These are phyloP conservation scores for Leucosticte australis DNA, from an alignment of 2,113 vertebrate species.

Conservation along the genomic window DNA sequence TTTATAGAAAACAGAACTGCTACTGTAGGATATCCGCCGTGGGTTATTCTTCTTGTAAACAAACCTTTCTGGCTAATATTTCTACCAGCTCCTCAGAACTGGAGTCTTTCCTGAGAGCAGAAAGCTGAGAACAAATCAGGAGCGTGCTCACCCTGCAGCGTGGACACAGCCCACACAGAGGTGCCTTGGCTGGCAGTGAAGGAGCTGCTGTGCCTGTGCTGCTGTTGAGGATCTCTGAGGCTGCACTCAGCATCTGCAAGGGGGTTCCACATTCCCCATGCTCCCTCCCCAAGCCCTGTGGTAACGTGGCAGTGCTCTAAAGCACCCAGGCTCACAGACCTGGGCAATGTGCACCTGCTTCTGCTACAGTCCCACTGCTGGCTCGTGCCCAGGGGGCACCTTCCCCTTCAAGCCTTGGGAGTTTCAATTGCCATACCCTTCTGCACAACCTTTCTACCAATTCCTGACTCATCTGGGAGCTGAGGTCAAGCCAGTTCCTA, in stretches of 20 bases:
- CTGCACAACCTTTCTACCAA: not conserved
- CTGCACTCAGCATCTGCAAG: not conserved
- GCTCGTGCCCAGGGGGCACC: fast-evolving
- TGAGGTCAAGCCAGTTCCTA: not conserved
- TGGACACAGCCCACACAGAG: not conserved
- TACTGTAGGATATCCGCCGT: not conserved
- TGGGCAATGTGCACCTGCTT: not conserved
- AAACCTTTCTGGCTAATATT: not conserved
- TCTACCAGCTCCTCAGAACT: not conserved
- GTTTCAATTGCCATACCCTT: not conserved
- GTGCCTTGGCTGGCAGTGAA: not conserved
- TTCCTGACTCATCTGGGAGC: not conserved
- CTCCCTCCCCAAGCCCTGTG: not conserved
- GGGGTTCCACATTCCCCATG: not conserved
- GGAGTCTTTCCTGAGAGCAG: not conserved
- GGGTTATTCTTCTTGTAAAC: conserved; percentile 14
- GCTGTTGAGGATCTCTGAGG: not conserved
- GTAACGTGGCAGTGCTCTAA: not conserved
- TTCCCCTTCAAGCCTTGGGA: not conserved
- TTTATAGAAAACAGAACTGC: conserved; percentile 33
- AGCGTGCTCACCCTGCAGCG: not conserved
- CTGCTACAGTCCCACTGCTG: not conserved
- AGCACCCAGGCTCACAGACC: not conserved
- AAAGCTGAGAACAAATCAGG: not conserved
- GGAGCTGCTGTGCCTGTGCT: not conserved